Conservation (phyloP, 2,113 vertebrate species). For the Notothenia rossii region DNA sequence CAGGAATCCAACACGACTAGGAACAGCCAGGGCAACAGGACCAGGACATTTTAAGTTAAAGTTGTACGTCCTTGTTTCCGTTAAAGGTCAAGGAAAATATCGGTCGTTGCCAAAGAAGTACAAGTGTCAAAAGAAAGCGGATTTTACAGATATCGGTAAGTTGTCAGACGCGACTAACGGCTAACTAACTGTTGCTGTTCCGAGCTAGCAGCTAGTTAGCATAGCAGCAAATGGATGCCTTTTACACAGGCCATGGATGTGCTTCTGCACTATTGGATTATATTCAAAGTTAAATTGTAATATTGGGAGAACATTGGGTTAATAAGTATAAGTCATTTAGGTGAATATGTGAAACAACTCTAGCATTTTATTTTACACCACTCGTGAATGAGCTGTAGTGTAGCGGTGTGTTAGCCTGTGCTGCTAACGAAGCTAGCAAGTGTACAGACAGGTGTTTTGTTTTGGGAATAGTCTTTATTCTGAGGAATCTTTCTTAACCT, state of each 20-base stretch:
- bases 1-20: conserved; percentile 71
- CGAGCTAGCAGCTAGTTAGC: conserved; percentile 67
- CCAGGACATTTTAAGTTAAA: conserved; percentile 25
- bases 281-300: neutral
- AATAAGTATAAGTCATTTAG: too few relatives aligned
- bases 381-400: neutral
- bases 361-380: neutral
- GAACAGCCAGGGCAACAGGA: conserved; percentile 28
- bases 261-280: conserved; percentile 2
- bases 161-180: conserved; percentile 28
- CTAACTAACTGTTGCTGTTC: conserved; percentile 15
- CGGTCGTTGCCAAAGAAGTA: neutral
- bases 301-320: too few relatives aligned
- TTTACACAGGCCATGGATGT: conserved; percentile 55
- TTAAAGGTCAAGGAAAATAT: neutral
- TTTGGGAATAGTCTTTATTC: neutral
- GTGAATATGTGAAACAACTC: neutral
- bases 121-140: neutral
- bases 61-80: neutral
- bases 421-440: conserved; percentile 52
- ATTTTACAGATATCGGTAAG: conserved; percentile 53
- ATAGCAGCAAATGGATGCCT: conserved; percentile 72
- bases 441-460: conserved; percentile 19
- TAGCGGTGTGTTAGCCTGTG: conserved; percentile 42
- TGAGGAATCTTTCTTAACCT: neutral